Evolutionary conservation across 2,113 vertebrate genomes (phyloP), one percentile per base, ranked within the genome.

Genomic region (Neolamprologus tretocephalus): DNA sequence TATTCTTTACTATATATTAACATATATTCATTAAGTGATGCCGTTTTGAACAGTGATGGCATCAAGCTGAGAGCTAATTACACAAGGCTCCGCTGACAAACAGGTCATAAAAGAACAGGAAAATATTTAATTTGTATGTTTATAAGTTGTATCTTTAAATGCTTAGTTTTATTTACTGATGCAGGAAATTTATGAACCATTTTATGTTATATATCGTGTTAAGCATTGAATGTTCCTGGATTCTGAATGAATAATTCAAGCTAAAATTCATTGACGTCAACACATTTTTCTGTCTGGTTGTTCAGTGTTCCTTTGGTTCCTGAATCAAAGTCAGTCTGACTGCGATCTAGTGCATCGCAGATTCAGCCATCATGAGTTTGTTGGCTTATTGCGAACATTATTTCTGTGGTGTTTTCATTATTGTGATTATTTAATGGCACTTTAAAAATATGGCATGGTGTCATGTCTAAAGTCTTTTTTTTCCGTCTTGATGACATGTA

Each of bases 51-150:
- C 21, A 45, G 21, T 45, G 40, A 10, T 16, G 35, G 11, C 37
- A 42, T 71, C 3, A 26, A 10, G 8, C 7, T 73, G 21, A 42
- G 40, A 26, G 13, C 8, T 73, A 42, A 23, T 42, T 73, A 26
- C 37, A 17, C 37, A 61, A 61, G 28, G 26, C 57, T 0, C 5
- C 2, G 0, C 57, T 61, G 28, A 61, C 16, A 35, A 35, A 66
- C 17, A 8, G 37, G 8, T 17, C 40, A 26, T 26, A 26, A 73
- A 73, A 45, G 21, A 73, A 0, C 21, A 26, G 0, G 40, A 73
- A 73, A 26, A 45, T 0, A 26, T 0, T 26, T 26, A 0, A 73
- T 45, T 45, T 14, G 35, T 40, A 0, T 40, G n/a, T 42, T 71
- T 4, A 71, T 42, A 71, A 14, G n/a, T 6, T 23, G 63, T 42